Evolutionary conservation across 2,888 invertebrate genomes (phyloP).

Genomic region (Venusia cambrica): DNA sequence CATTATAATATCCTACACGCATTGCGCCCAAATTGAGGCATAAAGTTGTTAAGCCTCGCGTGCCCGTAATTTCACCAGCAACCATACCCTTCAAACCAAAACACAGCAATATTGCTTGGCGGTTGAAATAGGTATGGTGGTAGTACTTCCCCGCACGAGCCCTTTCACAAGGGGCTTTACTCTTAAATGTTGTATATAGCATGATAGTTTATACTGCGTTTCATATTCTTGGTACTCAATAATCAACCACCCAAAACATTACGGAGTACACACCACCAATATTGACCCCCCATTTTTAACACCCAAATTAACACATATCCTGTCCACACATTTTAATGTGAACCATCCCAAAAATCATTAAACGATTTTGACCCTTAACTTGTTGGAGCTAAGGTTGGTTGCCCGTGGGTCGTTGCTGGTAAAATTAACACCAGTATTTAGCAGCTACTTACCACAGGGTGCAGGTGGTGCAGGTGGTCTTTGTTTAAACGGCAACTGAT

Average conservation of each 20-base stretch:
- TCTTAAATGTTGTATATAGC: too few relatives aligned
- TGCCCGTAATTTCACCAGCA: too few relatives aligned
- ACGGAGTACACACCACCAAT: slow-evolving; percentile 41
- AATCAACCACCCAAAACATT: slow-evolving; percentile 26
- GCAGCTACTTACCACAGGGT: slow-evolving; percentile 60
- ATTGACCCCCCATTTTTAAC: slow-evolving; percentile 58
- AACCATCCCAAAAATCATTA: slow-evolving; percentile 15
- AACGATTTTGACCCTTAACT: slow-evolving; percentile 3
- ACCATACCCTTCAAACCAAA: too few relatives aligned
- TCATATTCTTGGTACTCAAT: slow-evolving; percentile 2
- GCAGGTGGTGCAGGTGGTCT: slow-evolving; percentile 79
- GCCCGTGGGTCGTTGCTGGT: slow-evolving; percentile 41
- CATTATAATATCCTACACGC: too few relatives aligned
- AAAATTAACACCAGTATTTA: slow-evolving; percentile 72
- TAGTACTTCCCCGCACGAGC: too few relatives aligned
- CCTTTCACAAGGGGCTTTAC: too few relatives aligned
- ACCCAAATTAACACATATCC: slow-evolving; percentile 49
- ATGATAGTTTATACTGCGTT: too few relatives aligned
- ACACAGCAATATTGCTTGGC: too few relatives aligned
- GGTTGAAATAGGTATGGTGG: too few relatives aligned
- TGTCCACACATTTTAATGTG: slow-evolving; percentile 24
- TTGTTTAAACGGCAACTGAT: slow-evolving; percentile 58
- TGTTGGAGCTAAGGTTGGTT: slow-evolving; percentile 2
- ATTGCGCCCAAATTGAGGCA: too few relatives aligned
- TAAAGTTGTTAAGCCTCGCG: too few relatives aligned